phyloP scores from a whole-genome alignment of 2,888 invertebrate species.

The Noctua janthe region DNA sequence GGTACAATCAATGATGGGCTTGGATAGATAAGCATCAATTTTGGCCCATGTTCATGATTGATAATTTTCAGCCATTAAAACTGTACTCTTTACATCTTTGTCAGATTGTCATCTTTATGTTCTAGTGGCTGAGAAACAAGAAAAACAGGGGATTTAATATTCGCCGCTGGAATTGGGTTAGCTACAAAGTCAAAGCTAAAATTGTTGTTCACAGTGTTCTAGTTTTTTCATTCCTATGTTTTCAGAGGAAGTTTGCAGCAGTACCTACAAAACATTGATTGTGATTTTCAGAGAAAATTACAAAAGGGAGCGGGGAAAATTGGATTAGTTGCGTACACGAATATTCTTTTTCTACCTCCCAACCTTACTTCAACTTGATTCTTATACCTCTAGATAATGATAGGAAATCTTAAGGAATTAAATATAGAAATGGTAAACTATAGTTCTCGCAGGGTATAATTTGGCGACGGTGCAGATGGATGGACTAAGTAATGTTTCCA shows the following conservation, averaged over 20 bases:
- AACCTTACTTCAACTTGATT: background rate
- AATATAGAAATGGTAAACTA: conserved; percentile 32
- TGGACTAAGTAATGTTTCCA: conserved; percentile 26
- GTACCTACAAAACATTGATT: conserved; percentile 37
- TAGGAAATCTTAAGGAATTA: conserved; percentile 25
- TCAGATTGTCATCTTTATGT: conserved; percentile 15
- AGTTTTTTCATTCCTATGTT: conserved; percentile 35
- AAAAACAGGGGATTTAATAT: conserved; percentile 51
- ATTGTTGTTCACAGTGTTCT: conserved; percentile 38
- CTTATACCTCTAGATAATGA: conserved; percentile 30
- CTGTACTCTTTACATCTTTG: conserved; percentile 35
- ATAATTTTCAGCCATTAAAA: conserved; percentile 60
- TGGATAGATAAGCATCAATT: conserved; percentile 17
- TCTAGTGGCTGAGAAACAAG: conserved; percentile 30
- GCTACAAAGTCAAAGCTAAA: conserved; percentile 58
- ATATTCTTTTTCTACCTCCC: background rate
- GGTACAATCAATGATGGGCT: conserved; percentile 44
- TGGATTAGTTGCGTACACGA: conserved; percentile 18
- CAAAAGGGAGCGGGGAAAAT: conserved; percentile 19
- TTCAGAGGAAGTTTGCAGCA: conserved; percentile 18
- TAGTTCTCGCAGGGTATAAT: conserved; percentile 33
- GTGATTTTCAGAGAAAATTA: conserved; percentile 25
- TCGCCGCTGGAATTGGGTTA: conserved; percentile 38
- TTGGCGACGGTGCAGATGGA: conserved; percentile 36
- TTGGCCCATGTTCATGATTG: conserved; percentile 45